These are phyloP conservation scores for Pristionchus japonicus DNA, from an alignment of 2,888 invertebrate species.

Conservation along the genomic window DNA sequence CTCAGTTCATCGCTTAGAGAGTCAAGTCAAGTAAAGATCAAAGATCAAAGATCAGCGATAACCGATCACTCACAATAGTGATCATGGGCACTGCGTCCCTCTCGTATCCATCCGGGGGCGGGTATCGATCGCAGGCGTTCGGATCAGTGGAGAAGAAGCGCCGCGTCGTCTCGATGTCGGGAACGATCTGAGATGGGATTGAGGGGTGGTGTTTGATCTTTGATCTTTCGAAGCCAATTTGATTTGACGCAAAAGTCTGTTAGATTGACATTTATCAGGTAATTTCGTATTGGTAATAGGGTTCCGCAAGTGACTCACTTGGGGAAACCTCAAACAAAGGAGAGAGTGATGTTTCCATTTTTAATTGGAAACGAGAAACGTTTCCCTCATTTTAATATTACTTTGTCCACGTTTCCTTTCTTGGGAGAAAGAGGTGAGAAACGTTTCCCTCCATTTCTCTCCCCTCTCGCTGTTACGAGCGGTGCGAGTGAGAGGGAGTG, in stretches of 20 bases:
- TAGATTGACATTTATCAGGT: background rate
- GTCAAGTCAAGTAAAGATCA: too few relatives aligned
- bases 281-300: background rate
- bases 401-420: too few relatives aligned
- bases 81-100: background rate
- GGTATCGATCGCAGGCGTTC: background rate
- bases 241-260: background rate
- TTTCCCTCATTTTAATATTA: too few relatives aligned
- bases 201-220: too few relatives aligned
- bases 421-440: too few relatives aligned
- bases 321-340: too few relatives aligned
- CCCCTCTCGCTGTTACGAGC: too few relatives aligned
- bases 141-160: background rate
- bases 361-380: too few relatives aligned
- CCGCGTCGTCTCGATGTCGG: background rate
- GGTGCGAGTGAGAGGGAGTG: background rate
- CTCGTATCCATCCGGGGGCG: background rate
- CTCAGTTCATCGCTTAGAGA: too few relatives aligned
- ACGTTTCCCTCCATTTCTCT: too few relatives aligned
- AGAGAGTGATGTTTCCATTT: too few relatives aligned
- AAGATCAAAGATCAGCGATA: too few relatives aligned
- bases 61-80: background rate
- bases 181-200: background rate
- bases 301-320: background rate
- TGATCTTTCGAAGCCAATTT: background rate